A percentile compares a stretch with the other conserved stretches of the same genome.
Evolutionary conservation across 2,113 vertebrate genomes (phyloP).

Genomic region (Tenrec ecaudatus): DNA sequence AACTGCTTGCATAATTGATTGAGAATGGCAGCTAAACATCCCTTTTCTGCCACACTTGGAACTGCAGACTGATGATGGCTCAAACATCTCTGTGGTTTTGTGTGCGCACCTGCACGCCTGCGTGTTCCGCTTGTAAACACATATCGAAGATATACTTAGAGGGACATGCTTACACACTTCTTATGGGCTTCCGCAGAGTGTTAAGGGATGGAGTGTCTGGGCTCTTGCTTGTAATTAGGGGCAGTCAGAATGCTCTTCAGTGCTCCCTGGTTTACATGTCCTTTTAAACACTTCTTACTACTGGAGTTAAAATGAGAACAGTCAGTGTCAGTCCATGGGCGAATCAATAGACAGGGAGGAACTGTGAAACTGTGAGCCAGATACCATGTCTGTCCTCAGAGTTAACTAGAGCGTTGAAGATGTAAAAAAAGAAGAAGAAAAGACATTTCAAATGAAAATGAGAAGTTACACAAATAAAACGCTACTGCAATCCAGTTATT

Average conservation of each 20-base stretch:
- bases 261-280: not conserved
- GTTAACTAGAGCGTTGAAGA: slow-evolving; percentile 48
- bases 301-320: slow-evolving; percentile 44
- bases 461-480: slow-evolving; percentile 39
- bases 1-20: slow-evolving; percentile 83
- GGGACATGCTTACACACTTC: not conserved
- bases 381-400: slow-evolving; percentile 35
- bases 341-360: not conserved
- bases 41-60: slow-evolving; percentile 55
- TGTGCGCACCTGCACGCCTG: not conserved
- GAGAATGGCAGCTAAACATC: slow-evolving; percentile 70
- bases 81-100: not conserved
- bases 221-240: not conserved
- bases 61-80: slow-evolving; percentile 68
- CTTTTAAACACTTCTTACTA: not conserved
- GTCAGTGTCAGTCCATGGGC: not conserved
- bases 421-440: not conserved
- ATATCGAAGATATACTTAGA: not conserved
- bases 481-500: not conserved
- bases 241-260: not conserved
- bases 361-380: not conserved
- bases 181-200: not conserved
- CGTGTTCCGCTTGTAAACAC: not conserved
- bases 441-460: slow-evolving; percentile 52
- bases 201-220: not conserved